phyloP scores from a whole-genome alignment of 2,888 invertebrate species.

The Drosophila quinaria region DNA sequence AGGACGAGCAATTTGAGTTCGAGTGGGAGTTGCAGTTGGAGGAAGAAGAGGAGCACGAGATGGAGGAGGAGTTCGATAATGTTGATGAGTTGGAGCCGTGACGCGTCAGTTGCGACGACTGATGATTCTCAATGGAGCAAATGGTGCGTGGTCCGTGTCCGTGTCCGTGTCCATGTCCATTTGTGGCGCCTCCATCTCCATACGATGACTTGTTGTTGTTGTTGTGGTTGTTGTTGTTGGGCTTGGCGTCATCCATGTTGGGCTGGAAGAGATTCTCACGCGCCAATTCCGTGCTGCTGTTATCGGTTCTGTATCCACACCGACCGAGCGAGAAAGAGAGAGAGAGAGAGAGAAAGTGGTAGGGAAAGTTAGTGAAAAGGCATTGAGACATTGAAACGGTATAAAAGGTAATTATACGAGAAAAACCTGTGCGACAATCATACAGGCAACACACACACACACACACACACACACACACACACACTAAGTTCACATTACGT shows the following conservation, averaged over 20 bases:
- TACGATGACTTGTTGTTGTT: conserved; percentile 36
- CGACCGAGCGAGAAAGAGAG: conserved; percentile 28
- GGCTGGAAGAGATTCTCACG: conserved; percentile 85
- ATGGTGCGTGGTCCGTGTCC: conserved; percentile 52
- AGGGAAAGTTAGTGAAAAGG: conserved; percentile 75
- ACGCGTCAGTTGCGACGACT: conserved; percentile 41
- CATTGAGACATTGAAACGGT: conserved; percentile 30
- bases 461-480: background rate
- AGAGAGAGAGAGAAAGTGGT: conserved; percentile 66
- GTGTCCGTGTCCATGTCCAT: conserved; percentile 15
- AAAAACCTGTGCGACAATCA: conserved; percentile 51
- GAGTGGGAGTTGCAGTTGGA: background rate
- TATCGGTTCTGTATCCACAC: conserved; percentile 73
- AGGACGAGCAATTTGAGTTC: too few relatives aligned
- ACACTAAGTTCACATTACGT: background rate
- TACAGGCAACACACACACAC: background rate
- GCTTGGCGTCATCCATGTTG: conserved; percentile 63
- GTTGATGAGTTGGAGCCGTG: conserved; percentile 32
- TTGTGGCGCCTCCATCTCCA: conserved; percentile 19
- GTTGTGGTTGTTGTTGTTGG: conserved; percentile 36
- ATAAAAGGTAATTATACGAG: conserved; percentile 55
- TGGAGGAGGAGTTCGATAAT: conserved; percentile 5
- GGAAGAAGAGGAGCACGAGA: conserved; percentile 16
- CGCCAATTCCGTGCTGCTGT: conserved; percentile 75
- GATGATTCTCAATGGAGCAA: conserved; percentile 74